phyloP scores from a whole-genome alignment of 2,113 vertebrate genomes.

The Acrocephalus arundinaceus region DNA sequence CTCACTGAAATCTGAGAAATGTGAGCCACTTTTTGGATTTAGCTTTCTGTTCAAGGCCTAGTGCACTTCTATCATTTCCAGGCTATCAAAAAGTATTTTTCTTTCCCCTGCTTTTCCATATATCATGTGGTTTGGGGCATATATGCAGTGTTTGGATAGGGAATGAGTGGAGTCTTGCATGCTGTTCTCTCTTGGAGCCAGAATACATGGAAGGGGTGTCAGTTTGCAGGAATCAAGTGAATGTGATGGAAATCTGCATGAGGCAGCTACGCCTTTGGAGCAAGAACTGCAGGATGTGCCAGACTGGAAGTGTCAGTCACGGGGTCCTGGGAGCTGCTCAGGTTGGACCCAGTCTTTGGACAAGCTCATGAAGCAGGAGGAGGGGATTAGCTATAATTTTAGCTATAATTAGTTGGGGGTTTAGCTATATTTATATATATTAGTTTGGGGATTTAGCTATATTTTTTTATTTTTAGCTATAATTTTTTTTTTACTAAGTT shows the following conservation, averaged over 20 bases:
- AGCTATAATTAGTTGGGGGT: no score
- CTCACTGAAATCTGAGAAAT: not conserved
- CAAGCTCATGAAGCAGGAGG: not conserved
- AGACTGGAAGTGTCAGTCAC: not conserved
- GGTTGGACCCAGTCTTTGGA: not conserved
- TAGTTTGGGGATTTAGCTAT: no score
- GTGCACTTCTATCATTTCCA: not conserved
- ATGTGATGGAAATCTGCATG: not conserved
- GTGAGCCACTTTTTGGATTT: not conserved
- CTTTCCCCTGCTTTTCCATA: not conserved
- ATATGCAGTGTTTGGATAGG: not conserved
- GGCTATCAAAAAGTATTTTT: not conserved
- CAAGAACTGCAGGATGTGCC: not conserved
- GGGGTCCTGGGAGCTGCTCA: not conserved
- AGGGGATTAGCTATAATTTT: not conserved
- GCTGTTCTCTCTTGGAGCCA: not conserved
- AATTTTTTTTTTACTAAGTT: no score
- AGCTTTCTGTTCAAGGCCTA: not conserved
- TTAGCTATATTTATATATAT: not conserved
- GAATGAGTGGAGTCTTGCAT: not conserved
- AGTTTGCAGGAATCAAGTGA: not conserved
- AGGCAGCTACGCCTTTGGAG: fast-evolving
- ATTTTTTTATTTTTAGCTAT: no score
- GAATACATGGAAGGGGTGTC: fast-evolving
- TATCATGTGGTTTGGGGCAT: not conserved